A percentile compares a stretch with the other conserved stretches of the same genome.
Conservation (phyloP, 2,797 vertebrate genomes). For the Pangasius mekongensis region DNA sequence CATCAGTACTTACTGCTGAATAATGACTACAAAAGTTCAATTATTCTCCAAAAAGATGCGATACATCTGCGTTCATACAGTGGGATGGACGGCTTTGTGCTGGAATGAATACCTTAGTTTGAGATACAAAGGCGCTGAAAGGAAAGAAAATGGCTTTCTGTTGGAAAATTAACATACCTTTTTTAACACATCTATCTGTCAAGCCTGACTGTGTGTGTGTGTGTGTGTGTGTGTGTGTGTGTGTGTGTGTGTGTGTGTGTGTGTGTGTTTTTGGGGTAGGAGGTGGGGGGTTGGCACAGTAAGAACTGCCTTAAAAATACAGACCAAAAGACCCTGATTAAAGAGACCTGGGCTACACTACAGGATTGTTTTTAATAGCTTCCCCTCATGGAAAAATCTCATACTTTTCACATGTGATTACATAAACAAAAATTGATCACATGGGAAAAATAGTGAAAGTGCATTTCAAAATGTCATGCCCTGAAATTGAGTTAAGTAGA, state of each 20-base stretch:
- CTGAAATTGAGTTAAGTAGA: not conserved
- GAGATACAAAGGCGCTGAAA: constrained; percentile 28
- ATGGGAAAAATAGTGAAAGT: not conserved
- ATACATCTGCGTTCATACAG: constrained; percentile 17
- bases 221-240: constrained; percentile 17
- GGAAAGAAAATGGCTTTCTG: constrained; percentile 14
- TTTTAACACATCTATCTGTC: constrained; percentile 21
- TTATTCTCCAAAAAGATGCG: constrained; percentile 3
- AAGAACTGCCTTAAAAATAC: not conserved
- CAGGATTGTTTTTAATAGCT: not conserved
- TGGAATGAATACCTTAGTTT: constrained; percentile 22
- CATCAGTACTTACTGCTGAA: constrained; percentile 8
- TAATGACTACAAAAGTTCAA: constrained; percentile 9
- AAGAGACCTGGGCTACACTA: not conserved
- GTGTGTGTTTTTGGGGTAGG: not conserved
- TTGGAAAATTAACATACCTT: constrained; percentile 22
- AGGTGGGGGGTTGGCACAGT: not conserved
- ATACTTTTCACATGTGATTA: not conserved
- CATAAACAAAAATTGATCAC: not conserved
- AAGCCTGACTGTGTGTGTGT: not conserved
- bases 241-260: not conserved
- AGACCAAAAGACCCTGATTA: not conserved
- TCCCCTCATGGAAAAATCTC: not conserved
- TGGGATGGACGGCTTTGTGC: not conserved
- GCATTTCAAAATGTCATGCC: not conserved